Evolutionary conservation across 2,888 invertebrate species (phyloP), one percentile per base, ranked within the genome.

Genomic region (Drosophila barbarae): DNA sequence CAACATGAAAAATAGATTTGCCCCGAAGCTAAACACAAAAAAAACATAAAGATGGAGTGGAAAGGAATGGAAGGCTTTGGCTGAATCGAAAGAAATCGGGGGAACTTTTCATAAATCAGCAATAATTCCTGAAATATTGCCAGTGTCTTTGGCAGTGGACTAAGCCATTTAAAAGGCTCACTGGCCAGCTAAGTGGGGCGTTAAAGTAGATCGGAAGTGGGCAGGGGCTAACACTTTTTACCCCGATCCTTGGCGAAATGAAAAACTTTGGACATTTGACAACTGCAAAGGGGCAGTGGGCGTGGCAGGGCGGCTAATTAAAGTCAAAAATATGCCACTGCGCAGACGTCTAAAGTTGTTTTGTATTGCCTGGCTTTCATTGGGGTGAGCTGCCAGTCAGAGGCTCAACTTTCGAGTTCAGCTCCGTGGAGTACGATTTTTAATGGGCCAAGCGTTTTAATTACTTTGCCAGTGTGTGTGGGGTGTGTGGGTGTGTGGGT

Each of bases 391-490:
- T 71, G 65, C 68, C 73, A 82, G 77, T 78, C 74, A 52, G 74
- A 82, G 74, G 69, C 76, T 70, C 70, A 81, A 85, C 86, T 84
- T 84, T 84, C 57, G 79, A 84, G 83, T 72, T 78, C 76, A 82
- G 84, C 82, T 81, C 86, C 64, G 69, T 76, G 73, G 80, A 81
- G 81, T 84, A 69, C 63, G 81, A 85, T 82, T 86, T 84, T 81
- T 81, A 85, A 81, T 81, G 79, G 81, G 78, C 85, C 85, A 85
- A 86, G 81, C 81, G 68, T 84, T 82, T 82, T 82, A 82, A 82
- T 81, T 81, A 81, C 86, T 81, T 82, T 82, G 63, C 70, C 60
- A 71, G 74, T 53, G 56, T 39, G 59, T 26, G 34, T 47, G 50
- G 38, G 26, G 18, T 18, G 18, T 18, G 18, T 18, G 18, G 18